Evolutionary conservation across 64 coral and sea anemone genomes (phyloP), one percentile per base, ranked within the genome.

Genomic region (Montipora foliosa): DNA sequence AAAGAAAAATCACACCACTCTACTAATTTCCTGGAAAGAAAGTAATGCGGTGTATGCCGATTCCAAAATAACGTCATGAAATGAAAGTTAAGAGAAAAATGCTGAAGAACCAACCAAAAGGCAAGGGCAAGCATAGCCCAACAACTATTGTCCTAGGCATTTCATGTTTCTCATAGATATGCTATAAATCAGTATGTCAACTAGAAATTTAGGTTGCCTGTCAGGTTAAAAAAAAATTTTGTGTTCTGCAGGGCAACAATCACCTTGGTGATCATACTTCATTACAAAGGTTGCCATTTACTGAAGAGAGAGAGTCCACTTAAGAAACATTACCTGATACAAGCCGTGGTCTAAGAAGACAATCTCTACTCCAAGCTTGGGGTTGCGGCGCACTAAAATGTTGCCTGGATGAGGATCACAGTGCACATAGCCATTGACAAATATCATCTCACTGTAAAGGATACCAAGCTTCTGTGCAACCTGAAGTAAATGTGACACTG

Each of bases 401-500:
- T 99, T 99, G 12, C 98, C 98, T 79, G 98, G 98, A 20, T 99
- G 98, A 12, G 98, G 98, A 78, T 99, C 98, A 82, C 98, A 99
- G 90, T 99, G 98, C 8, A 99, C 92, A 70, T 94, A 99, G 6
- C 98, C 98, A 74, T 95, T 95, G 15, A 99, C 98, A 82, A 99
- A 99, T 74, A 99, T 99, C 98, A 99, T 99, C 80, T 99, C 98
- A 81, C 98, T 99, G 87, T 99, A 99, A 0, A 99, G 89, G 70
- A 93, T 74, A 48, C 98, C 98, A 67, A 99, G 87, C 61, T 94
- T 96, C 74, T 87, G 78, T 17, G 98, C 96, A 51, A 99, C 89
- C 98, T 99, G 64, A 46, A 69, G 48, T 69, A 3, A 8, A 69
- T 16, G 5, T 9, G 66, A 20, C 48, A 46, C 13, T 10, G 19